Base-by-base conservation (phyloP, 1,140 invertebrate species). In the Elysia chlorotica region DNA sequence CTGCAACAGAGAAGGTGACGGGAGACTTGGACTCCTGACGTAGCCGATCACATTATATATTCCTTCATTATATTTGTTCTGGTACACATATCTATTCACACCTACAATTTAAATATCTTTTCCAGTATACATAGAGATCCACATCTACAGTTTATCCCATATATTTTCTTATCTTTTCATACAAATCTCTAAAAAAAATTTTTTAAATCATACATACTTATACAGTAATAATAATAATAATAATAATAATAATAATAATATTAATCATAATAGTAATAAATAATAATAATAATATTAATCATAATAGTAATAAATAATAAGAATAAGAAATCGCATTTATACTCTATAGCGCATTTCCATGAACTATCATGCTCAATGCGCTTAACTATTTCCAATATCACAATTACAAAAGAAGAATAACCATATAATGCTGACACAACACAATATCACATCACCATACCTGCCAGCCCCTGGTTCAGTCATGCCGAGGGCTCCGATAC, bases 391-490 rank as follows among this genome's bases (percentile, higher is more conserved):
- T 10, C 10, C 41, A 48, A 59, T 21, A 21, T 28, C 10, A 10
- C 10, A 10, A 21, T 17, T 59, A 59, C 23, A 65, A 17, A 10
- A 33, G 28, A 23, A 65, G 31, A 28, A 10, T 17, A 17, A 19
- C 10, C 28, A 59, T 17, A 25, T 17, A 21, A 21, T 17, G 25
- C 10, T 19, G 23, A 31, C 6, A 10, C 21, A 37, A 65, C 25
- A 41, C 23, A 68, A 41, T 35, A n/a, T n/a, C n/a, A 33, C 28
- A 14, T 10, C 30, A 33, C 28, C 66, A n/a, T 75, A 88, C 87
- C 88, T 89, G 48, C 88, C 88, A 68, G 88, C 88, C 10, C 85
- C 86, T 14, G 88, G 88, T 69, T 89, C 88, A 62, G 88, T 87
- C 88, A 89, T 89, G 57, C 86, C 89, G 69, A 89, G 88, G 6